Percentiles rank a stretch among this genome's conserved stretches.
These are phyloP conservation scores for Brachionus paranguensis DNA, from an alignment of 1,140 invertebrate species.

Conservation along the genomic window DNA sequence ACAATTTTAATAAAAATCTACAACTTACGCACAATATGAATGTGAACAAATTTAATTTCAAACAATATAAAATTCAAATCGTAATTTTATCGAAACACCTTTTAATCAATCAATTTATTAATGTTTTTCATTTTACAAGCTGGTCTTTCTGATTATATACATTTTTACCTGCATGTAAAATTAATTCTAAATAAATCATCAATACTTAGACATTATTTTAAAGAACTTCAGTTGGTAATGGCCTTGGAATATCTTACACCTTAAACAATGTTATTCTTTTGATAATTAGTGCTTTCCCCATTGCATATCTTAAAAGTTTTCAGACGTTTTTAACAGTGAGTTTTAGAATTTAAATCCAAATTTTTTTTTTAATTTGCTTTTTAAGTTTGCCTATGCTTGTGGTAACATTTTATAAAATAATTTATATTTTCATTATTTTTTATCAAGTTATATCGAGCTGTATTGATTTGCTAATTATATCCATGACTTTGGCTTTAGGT, in stretches of 20 bases:
- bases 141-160: background rate
- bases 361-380: background rate
- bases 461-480: background rate
- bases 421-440: background rate
- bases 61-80: constrained; percentile 19
- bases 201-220: background rate
- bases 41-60: background rate
- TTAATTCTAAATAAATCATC: background rate
- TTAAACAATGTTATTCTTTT: constrained; percentile 9
- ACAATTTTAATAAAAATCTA: no score
- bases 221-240: background rate
- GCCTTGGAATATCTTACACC: background rate
- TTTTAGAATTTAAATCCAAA: background rate
- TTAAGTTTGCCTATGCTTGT: constrained; percentile 7
- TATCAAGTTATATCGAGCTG: background rate
- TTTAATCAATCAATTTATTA: background rate
- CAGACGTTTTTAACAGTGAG: background rate
- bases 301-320: background rate
- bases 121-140: background rate
- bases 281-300: background rate
- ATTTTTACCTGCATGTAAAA: constrained; percentile 9
- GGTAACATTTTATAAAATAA: background rate
- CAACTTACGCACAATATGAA: background rate
- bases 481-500: background rate
- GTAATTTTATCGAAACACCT: background rate